Percentiles rank a stretch among this genome's conserved stretches.
These are phyloP conservation scores for Grallaria varia DNA, from an alignment of 2,113 vertebrate species.

Conservation along the genomic window DNA sequence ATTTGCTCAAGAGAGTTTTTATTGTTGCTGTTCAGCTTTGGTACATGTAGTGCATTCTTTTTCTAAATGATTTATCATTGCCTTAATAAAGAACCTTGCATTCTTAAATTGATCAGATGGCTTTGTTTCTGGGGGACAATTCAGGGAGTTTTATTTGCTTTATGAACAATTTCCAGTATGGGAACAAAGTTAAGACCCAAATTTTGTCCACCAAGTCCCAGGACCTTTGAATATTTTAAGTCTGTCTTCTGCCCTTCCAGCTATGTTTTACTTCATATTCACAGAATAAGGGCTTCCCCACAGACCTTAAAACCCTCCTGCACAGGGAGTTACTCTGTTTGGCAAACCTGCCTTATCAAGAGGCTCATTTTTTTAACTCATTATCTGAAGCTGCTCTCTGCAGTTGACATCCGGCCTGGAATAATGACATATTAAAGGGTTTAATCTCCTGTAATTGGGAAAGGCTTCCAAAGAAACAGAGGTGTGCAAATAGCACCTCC, in stretches of 20 bases:
- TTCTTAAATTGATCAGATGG: not conserved
- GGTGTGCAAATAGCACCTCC: not conserved
- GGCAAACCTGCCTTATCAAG: not conserved
- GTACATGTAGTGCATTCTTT: not conserved
- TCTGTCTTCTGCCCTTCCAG: not conserved
- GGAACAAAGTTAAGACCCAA: not conserved
- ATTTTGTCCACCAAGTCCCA: not conserved
- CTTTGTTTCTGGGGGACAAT: not conserved
- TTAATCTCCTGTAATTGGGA: not conserved
- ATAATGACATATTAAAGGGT: not conserved
- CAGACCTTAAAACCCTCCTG: not conserved
- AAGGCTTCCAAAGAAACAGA: not conserved
- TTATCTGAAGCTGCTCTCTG: not conserved
- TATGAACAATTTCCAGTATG: not conserved
- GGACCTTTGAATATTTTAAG: not conserved
- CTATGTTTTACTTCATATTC: not conserved
- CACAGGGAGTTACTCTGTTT: not conserved
- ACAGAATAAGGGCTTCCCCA: not conserved
- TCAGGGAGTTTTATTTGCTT: not conserved
- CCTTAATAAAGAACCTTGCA: not conserved
- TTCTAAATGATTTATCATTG: slow-evolving; percentile 3
- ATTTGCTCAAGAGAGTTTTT: slow-evolving; percentile 28
- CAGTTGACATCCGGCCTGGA: not conserved
- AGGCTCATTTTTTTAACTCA: not conserved
- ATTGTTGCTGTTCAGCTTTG: slow-evolving; percentile 20